These are phyloP conservation scores for Dolichotis patagonum DNA, from an alignment of 2,113 vertebrate species.

Conservation along the genomic window DNA sequence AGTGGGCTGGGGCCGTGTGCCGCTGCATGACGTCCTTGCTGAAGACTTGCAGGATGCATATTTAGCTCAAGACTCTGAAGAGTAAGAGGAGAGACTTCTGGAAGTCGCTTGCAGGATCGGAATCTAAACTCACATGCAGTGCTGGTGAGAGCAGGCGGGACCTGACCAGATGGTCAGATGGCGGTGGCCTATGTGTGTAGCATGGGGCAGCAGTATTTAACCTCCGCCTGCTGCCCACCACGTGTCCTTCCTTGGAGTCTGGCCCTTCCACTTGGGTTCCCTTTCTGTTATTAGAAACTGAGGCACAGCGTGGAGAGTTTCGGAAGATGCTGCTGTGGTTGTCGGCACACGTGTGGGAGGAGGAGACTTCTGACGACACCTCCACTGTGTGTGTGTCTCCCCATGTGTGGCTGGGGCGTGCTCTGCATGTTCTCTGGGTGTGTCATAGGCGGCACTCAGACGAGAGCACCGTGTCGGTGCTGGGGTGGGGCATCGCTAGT, in stretches of 20 bases:
- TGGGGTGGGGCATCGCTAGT: neutral
- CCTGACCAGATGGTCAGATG: conserved; percentile 69
- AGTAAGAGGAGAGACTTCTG: conserved; percentile 29
- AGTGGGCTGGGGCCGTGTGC: neutral
- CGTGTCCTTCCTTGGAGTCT: conserved; percentile 50
- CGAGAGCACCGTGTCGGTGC: neutral
- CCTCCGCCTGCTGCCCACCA: conserved; percentile 65
- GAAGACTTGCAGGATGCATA: conserved; percentile 4
- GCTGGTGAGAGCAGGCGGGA: conserved; percentile 61
- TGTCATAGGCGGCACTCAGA: neutral
- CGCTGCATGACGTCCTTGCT: neutral
- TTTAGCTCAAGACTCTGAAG: conserved; percentile 4
- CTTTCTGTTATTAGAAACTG: conserved; percentile 33
- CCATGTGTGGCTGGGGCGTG: neutral
- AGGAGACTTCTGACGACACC: neutral
- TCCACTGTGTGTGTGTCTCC: neutral
- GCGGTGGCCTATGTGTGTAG: conserved; percentile 23
- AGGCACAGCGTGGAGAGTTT: conserved; percentile 33
- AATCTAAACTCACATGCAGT: conserved; percentile 40
- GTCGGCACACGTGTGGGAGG: neutral
- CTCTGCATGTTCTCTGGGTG: neutral
- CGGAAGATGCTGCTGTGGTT: neutral
- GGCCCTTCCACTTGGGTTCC: conserved; percentile 51
- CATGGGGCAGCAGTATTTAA: conserved; percentile 53
- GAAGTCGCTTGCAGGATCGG: conserved; percentile 37